Percentiles rank a stretch among this genome's conserved stretches.
phyloP scores from a whole-genome alignment of 2,888 invertebrate genomes.

The Uropetala carovei region DNA sequence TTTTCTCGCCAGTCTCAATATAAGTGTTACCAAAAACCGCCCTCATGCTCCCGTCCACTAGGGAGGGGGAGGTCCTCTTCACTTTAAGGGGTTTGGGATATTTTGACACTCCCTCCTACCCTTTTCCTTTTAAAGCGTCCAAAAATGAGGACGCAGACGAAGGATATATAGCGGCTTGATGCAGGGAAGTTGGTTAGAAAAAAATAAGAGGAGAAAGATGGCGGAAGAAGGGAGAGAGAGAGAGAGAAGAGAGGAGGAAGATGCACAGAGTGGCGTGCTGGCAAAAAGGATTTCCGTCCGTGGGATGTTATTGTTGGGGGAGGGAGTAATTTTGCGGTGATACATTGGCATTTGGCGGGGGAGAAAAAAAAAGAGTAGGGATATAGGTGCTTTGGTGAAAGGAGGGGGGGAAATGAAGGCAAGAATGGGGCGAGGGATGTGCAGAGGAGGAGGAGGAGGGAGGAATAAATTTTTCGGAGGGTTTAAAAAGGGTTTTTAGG shows the following conservation, averaged over 20 bases:
- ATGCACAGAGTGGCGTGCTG: neutral
- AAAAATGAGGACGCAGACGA: no score
- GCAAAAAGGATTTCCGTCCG: slow-evolving; percentile 14
- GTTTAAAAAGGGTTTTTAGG: slow-evolving; percentile 29
- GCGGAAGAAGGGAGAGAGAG: neutral
- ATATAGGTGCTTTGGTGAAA: neutral
- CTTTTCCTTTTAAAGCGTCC: no score
- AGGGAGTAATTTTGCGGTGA: slow-evolving; percentile 30
- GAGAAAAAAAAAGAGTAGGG: neutral
- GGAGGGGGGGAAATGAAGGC: neutral
- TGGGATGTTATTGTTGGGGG: slow-evolving; percentile 29
- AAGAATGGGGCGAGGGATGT: neutral
- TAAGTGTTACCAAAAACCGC: no score
- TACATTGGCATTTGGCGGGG: slow-evolving; percentile 33
- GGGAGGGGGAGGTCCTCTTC: no score
- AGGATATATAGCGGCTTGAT: no score
- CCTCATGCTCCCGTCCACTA: no score
- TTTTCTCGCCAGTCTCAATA: no score
- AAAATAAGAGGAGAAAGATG: neutral
- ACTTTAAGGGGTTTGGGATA: no score
- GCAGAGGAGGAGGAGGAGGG: neutral
- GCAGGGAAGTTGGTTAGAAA: no score
- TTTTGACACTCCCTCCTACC: no score
- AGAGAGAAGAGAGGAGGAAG: neutral
- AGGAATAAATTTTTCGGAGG: neutral